A percentile compares a stretch with the other conserved stretches of the same genome.
phyloP scores from a whole-genome alignment of 2,797 vertebrate genomes.

The Zalophus californianus region DNA sequence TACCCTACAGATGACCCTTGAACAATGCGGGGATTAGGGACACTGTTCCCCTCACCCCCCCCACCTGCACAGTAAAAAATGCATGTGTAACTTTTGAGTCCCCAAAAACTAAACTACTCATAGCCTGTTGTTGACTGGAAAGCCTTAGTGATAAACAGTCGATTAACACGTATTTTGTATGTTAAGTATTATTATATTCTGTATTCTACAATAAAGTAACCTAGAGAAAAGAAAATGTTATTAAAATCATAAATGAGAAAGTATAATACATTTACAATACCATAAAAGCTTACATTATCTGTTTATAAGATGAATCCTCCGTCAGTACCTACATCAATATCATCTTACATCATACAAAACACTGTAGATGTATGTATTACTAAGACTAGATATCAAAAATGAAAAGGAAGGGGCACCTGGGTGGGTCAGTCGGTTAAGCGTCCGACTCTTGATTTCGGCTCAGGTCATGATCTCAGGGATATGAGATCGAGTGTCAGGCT shows the following conservation, averaged over 20 bases:
- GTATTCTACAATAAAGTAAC: not conserved
- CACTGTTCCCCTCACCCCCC: not conserved
- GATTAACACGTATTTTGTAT: not conserved
- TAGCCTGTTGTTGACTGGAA: not conserved
- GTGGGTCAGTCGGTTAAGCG: not conserved
- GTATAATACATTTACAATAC: not conserved
- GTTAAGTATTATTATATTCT: not conserved
- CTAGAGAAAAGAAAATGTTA: not conserved
- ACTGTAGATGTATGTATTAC: not conserved
- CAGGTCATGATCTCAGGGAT: not conserved
- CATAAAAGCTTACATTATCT: not conserved
- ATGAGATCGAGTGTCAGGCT: not conserved
- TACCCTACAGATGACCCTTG: not conserved
- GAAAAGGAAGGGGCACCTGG: not conserved
- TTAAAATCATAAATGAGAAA: not conserved
- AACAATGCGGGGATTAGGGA: not conserved
- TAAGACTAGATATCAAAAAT: not conserved
- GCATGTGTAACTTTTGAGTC: not conserved
- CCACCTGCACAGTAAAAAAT: not conserved
- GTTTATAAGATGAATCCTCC: not conserved
- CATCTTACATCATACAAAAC: not conserved
- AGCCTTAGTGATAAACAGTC: not conserved
- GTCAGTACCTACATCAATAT: not conserved
- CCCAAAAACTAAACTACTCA: not conserved
- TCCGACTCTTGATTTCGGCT: not conserved